phyloP scores from a whole-genome alignment of 2,113 vertebrate genomes.

The Lycocorax pyrrhopterus region DNA sequence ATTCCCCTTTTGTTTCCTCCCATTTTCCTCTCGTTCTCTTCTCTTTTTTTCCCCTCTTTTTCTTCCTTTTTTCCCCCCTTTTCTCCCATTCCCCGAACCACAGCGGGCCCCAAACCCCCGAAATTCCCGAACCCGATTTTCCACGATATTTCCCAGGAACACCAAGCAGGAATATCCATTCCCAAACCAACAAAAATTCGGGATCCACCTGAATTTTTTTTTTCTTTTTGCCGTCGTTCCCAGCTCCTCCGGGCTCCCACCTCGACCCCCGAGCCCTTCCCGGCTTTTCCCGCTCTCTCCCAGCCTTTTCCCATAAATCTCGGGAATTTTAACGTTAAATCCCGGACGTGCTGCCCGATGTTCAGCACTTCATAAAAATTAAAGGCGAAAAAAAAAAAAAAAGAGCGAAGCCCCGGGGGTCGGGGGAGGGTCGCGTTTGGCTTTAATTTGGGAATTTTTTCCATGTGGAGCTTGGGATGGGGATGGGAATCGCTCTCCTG shows the following conservation, averaged over 20 bases:
- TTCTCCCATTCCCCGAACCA: neutral
- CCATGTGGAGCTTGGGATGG: neutral
- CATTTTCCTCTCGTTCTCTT: rapidly evolving
- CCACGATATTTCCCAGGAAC: conserved; percentile 27
- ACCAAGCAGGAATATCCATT: neutral
- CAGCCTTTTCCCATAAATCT: neutral
- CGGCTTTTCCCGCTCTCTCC: neutral
- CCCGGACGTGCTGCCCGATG: neutral
- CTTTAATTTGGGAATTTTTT: neutral
- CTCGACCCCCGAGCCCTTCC: neutral
- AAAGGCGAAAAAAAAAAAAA: neutral
- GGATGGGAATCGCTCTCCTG: neutral
- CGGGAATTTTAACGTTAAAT: neutral
- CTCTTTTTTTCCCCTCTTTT: rapidly evolving
- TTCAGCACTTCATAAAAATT: conserved; percentile 6
- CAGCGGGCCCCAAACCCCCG: neutral
- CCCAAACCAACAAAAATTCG: neutral
- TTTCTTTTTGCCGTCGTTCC: neutral
- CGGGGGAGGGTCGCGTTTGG: neutral
- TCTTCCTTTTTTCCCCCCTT: rapidly evolving
- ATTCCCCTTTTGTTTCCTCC: neutral
- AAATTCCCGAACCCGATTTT: neutral
- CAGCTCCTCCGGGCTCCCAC: neutral
- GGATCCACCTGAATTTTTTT: neutral
- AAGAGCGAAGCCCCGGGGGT: neutral